A percentile compares a stretch with the other conserved stretches of the same genome.
Evolutionary conservation across 2,797 vertebrate genomes (phyloP).

Genomic region (Helostoma temminkii): DNA sequence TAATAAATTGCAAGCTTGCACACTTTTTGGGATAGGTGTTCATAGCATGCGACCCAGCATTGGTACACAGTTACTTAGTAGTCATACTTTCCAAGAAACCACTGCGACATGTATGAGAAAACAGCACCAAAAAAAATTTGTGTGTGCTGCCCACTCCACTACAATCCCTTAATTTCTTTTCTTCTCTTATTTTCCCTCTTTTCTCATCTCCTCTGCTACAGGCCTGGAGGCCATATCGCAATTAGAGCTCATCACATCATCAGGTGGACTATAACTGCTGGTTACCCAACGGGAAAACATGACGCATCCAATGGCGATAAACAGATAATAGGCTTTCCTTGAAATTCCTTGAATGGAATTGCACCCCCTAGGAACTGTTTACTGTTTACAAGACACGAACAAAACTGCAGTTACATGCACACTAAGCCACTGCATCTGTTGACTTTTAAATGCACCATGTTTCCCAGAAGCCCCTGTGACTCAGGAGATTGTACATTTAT

Average conservation of each 20-base stretch:
- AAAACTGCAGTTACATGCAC: conserved; percentile 62
- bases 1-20: conserved; percentile 22
- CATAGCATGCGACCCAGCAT: conserved; percentile 1
- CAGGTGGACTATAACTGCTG: conserved; percentile 75
- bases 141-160: conserved; percentile 9
- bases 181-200: conserved; percentile 2
- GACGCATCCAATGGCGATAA: conserved; percentile 79
- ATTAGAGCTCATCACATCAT: conserved; percentile 74
- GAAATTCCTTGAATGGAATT: conserved; percentile 73
- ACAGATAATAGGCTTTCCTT: conserved; percentile 82
- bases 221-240: conserved; percentile 50
- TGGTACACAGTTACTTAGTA: conserved; percentile 5
- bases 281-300: conserved; percentile 78
- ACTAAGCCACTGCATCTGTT: conserved; percentile 76
- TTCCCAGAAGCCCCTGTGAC: conserved; percentile 82
- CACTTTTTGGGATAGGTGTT: conserved; percentile 25
- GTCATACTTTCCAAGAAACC: conserved; percentile 16
- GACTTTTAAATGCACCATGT: conserved; percentile 72
- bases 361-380: conserved; percentile 74
- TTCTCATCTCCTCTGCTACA: conserved; percentile 2
- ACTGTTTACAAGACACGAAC: conserved; percentile 71
- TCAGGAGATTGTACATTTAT: conserved; percentile 69
- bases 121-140: conserved; percentile 8
- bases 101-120: conserved; percentile 21
- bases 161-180: neutral